Conservation (phyloP, 2,113 vertebrate genomes). For the Gopherus flavomarginatus region DNA sequence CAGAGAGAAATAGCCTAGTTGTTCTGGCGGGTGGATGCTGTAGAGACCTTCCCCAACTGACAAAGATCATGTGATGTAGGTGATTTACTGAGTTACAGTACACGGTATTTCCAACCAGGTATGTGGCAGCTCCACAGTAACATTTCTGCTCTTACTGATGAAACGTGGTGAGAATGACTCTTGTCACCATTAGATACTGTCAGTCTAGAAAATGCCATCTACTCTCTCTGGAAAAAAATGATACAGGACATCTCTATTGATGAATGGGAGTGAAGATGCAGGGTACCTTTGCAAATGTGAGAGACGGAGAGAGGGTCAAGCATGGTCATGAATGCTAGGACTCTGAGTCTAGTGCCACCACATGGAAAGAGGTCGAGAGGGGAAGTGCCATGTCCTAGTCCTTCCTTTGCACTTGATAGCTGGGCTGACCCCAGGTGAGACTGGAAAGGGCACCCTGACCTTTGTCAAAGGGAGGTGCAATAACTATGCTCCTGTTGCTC, state of each 20-base stretch:
- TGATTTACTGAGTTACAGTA: background rate
- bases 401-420: background rate
- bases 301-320: background rate
- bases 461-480: background rate
- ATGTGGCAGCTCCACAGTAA: background rate
- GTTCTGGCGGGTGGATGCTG: background rate
- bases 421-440: background rate
- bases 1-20: background rate
- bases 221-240: background rate
- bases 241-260: background rate
- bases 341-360: background rate
- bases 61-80: background rate
- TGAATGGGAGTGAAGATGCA: background rate
- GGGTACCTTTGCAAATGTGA: background rate
- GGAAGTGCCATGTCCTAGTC: background rate
- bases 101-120: background rate
- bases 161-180: background rate
- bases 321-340: background rate
- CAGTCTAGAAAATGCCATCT: background rate
- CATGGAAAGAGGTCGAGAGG: background rate
- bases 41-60: background rate
- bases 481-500: background rate
- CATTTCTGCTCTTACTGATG: background rate
- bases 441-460: background rate
- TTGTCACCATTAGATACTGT: background rate